Conservation (phyloP, 2,797 vertebrate genomes). For the Acanthornis magna region DNA sequence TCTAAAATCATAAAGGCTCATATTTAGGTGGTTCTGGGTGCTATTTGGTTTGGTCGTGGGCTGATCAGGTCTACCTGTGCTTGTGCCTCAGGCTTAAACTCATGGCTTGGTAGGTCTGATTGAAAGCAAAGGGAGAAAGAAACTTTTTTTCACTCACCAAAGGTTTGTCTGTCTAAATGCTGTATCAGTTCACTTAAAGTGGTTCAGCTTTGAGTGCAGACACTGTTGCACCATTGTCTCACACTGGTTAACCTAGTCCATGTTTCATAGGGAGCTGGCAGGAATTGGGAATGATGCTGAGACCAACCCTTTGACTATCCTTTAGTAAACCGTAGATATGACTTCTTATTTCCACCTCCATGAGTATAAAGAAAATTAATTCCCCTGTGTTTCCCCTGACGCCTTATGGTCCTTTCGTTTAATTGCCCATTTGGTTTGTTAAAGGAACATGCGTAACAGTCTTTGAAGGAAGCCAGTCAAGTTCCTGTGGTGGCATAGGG, state of each 20-base stretch:
- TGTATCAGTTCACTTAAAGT: conserved; percentile 57
- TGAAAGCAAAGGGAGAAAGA: conserved; percentile 19
- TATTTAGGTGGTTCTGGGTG: conserved; percentile 39
- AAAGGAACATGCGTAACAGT: neutral
- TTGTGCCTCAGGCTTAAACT: conserved; percentile 28
- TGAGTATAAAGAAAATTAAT: neutral
- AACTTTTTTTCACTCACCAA: conserved; percentile 63
- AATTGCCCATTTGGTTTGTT: neutral
- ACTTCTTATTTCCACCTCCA: neutral
- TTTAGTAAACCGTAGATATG: neutral
- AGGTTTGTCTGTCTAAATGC: conserved; percentile 62
- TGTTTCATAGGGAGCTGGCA: conserved; percentile 2
- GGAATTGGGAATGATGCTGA: neutral
- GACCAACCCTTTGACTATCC: neutral
- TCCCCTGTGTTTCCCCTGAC: neutral
- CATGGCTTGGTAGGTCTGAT: conserved; percentile 37
- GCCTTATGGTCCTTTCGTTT: neutral
- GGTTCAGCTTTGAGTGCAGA: conserved; percentile 44
- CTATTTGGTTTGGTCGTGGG: conserved; percentile 6
- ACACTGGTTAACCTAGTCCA: conserved; percentile 14
- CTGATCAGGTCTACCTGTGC: conserved; percentile 32
- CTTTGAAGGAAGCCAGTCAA: neutral
- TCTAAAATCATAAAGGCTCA: conserved; percentile 21
- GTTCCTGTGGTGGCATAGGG: neutral
- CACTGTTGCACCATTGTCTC: conserved; percentile 46